Evolutionary conservation across 2,797 vertebrate species (phyloP), one percentile per base, ranked within the genome.

Genomic region (Denticeps clupeoides): DNA sequence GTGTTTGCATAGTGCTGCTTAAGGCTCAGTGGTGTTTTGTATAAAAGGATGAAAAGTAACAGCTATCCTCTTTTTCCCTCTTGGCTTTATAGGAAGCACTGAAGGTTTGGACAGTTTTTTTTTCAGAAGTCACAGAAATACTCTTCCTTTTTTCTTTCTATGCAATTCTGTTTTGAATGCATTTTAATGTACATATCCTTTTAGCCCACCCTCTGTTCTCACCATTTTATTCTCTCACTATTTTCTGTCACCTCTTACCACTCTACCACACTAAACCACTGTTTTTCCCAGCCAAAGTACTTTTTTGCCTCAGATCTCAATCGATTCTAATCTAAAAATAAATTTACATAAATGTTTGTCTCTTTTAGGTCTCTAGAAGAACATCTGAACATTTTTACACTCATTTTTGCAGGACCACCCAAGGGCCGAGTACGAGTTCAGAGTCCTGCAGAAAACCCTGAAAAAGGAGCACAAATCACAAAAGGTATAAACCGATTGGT

Each of bases 391-490:
- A 10, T 11, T 15, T 15, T 23, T 48, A 49, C n/a, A 25, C 18
- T 7, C 18, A 18, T 11, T n/a, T 18, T 51, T 19, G 43, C 72
- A 98, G 94, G 93, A 92, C 69, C 93, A 97, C 33, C 93, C 91
- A 13, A 79, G 93, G 60, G 93, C 92, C 1, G 93, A 98, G 45
- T 98, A 98, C 0, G 94, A 98, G 73, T 89, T 93, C 11, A 82
- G 80, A 55, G 91, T 98, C 45, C 74, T 97, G 79, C 82, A 93
- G 74, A 98, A 98, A 66, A 89, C 88, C 0, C 58, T 89, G 42
- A 87, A 74, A 45, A 93, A 88, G 72, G 86, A 89, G 42, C 79
- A 65, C 16, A 87, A 70, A 56, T 72, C 73, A 31, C 85, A 87
- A 65, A 89, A 94, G 89, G 93, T 97, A 82, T 5, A 10, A 10